Evolutionary conservation across 2,888 invertebrate genomes (phyloP), one percentile per base, ranked within the genome.

Genomic region (Rutpela maculata): DNA sequence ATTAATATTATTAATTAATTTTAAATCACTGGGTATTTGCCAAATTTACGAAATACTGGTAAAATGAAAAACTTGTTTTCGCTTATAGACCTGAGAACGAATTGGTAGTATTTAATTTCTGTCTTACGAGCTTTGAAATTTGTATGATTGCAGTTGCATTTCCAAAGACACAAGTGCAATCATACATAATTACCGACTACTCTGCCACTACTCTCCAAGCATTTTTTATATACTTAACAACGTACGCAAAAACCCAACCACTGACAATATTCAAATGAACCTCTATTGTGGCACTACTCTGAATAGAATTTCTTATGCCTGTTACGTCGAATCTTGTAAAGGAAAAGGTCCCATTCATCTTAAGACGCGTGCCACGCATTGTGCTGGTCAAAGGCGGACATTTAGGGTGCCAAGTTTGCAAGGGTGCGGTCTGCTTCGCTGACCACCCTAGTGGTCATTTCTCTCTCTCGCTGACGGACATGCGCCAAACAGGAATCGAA

Each of bases 391-490:
- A 78, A 80, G 78, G 68, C 75, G 71, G 74, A 68, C 55, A 81
- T 82, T 81, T 78, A 69, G 84, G 85, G 84, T 81, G 84, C 74
- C 78, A 73, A 78, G 62, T 74, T 72, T 62, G 80, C 77, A 75
- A 82, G 86, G 85, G 87, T 85, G 85, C 86, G 86, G 85, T 86
- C 84, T 86, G 86, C 87, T 87, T 86, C 85, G 85, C 85, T 87
- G 87, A 86, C 88, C 88, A 87, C 87, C 88, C 88, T 84, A 84
- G 84, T 84, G 87, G 88, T 87, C 87, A 86, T 84, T 85, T 81
- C 78, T 71, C 77, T 77, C 83, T 84, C 82, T 83, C 79, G 43
- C 9, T 18, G 26, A n/a, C 57, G 57, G 57, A 57, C 75, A 56
- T 57, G 70, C 75, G 75, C 69, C 66, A 55, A 60, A 60, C 38